Base-by-base conservation (phyloP, 2,113 vertebrate genomes). In the Peromyscus polionotus region DNA sequence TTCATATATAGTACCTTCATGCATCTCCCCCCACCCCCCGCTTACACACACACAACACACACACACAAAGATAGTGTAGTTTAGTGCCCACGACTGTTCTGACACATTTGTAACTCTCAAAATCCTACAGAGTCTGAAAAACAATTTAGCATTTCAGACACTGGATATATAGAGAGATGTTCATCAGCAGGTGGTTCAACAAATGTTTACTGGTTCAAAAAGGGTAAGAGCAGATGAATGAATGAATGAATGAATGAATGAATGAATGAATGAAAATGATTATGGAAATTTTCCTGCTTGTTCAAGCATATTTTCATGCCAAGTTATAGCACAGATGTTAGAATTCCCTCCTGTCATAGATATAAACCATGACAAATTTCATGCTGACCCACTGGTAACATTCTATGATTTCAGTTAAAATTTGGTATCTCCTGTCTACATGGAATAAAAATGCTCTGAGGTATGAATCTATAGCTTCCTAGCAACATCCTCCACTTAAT, bases 151-250 rank as follows among this genome's bases (percentile, higher is more conserved):
- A 48, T 97, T 97, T 97, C 92, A 97, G 97, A 97, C 92, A 94
- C 9, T n/a, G 67, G 88, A 95, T 96, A 42, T 92, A 91, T 93
- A 98, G 92, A 98, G 97, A 98, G 97, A 97, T 98, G 97, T 97
- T 97, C 98, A 97, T 97, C 97, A 98, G 93, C 77, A 97, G 98
- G 97, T 24, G 98, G 98, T 89, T 96, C 91, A 91, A 94, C 33
- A 91, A 91, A 97, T 48, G 54, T 95, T 95, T 83, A 94, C 17
- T 95, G 80, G 45, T 95, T 98, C 94, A 81, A 48, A 85, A 91
- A 86, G 2, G 33, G 22, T 31, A 94, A 68, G 54, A 54, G 54
- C 13, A 54, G 14, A 54, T 54, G 54, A 54, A 54, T 48, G 45
- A 48, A 42, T 26, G 63, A 90, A 92, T 83, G 36, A 88, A 97